Percentiles rank a stretch among this genome's conserved stretches.
Conservation (phyloP, 2,888 invertebrate genomes). For the Volucella zonaria region DNA sequence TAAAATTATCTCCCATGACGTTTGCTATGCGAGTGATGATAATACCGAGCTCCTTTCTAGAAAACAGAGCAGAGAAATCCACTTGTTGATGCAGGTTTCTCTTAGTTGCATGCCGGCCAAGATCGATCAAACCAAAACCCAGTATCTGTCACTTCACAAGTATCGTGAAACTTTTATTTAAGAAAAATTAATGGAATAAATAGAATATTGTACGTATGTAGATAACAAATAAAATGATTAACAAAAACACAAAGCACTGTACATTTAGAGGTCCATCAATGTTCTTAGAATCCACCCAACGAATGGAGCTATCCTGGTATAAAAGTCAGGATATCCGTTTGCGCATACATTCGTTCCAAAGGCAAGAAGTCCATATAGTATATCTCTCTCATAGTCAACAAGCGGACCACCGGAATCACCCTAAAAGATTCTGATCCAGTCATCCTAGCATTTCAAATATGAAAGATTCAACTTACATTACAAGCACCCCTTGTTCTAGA, state of each 20-base stretch:
- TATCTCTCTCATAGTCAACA: conserved; percentile 52
- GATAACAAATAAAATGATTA: neutral
- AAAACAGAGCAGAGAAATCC: too few relatives aligned
- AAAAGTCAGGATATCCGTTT: conserved; percentile 76
- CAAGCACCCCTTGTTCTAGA: conserved; percentile 16
- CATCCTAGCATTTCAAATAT: conserved; percentile 12
- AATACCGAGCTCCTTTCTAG: too few relatives aligned
- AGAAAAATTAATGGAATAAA: too few relatives aligned
- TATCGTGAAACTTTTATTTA: too few relatives aligned
- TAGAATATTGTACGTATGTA: neutral
- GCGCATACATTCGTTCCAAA: conserved; percentile 65
- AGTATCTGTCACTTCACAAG: too few relatives aligned
- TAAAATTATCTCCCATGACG: too few relatives aligned
- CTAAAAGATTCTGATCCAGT: neutral
- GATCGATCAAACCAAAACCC: too few relatives aligned
- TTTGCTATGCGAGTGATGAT: too few relatives aligned
- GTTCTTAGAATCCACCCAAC: conserved; percentile 79
- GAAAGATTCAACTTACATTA: conserved; percentile 29
- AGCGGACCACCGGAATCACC: conserved; percentile 76
- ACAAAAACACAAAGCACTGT: neutral
- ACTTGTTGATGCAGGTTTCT: too few relatives aligned
- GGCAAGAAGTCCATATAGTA: conserved; percentile 73
- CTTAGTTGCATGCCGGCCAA: too few relatives aligned
- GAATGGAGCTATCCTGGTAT: conserved; percentile 81
- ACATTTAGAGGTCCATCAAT: conserved; percentile 69